Evolutionary conservation across 2,888 invertebrate genomes (phyloP), one percentile per base, ranked within the genome.

Genomic region (Aquatica leii): DNA sequence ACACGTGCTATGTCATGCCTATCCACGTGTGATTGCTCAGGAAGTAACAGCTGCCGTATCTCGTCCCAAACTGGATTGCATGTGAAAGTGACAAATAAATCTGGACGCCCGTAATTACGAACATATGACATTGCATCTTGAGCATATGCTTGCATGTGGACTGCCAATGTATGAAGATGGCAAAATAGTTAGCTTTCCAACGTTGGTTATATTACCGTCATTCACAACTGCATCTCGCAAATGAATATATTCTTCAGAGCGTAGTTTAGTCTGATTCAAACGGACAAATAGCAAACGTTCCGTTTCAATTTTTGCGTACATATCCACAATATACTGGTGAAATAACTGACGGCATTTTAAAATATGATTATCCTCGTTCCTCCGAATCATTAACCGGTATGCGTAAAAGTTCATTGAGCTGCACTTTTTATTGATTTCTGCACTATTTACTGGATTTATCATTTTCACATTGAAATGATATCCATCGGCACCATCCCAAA

Each of bases 281-380:
- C n/a, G n/a, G n/a, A n/a, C n/a, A n/a, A n/a, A 77, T n/a, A n/a
- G n/a, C n/a, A n/a, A n/a, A n/a, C n/a, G n/a, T n/a, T n/a, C n/a
- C n/a, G n/a, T n/a, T n/a, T n/a, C n/a, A n/a, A n/a, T n/a, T n/a
- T n/a, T n/a, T n/a, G n/a, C n/a, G n/a, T n/a, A n/a, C n/a, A n/a
- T 77, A 62, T 80, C 77, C 18, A 80, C 79, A n/a, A 70, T 53
- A 63, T 66, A 80, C 63, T 80, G 79, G 48, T 77, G 71, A 59
- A 75, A 76, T 4, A 80, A 55, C 14, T 59, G 54, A 8, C 76
- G 71, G 65, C 37, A 78, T 40, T 63, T 34, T 40, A 76, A 49
- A 11, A 80, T 66, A 58, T 72, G 57, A 61, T 77, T 77, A 11
- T 69, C 60, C 41, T 62, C 66, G 35, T 64, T 60, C 55, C 64